phyloP scores from a whole-genome alignment of 2,113 vertebrate genomes.

The Murina feae region DNA sequence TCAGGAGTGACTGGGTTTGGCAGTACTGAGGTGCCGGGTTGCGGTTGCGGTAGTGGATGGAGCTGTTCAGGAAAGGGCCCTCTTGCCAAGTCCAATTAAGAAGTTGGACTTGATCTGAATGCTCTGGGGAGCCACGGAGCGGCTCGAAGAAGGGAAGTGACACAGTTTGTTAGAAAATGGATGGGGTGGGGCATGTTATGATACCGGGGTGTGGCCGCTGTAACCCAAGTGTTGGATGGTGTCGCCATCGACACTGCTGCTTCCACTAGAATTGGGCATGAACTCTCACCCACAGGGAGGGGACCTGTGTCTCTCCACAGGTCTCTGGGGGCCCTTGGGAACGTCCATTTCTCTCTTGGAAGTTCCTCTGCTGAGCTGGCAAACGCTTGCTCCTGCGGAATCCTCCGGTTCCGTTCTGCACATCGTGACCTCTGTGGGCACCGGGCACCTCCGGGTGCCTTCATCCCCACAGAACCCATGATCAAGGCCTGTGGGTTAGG shows the following conservation, averaged over 20 bases:
- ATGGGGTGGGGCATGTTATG: neutral
- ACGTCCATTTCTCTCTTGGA: neutral
- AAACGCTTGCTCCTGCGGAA: neutral
- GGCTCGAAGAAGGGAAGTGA: neutral
- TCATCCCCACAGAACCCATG: neutral
- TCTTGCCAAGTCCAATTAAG: neutral
- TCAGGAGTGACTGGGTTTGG: neutral
- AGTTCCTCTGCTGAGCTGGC: neutral
- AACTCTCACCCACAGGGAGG: neutral
- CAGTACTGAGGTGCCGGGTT: neutral
- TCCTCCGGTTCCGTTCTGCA: neutral
- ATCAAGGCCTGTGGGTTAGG: neutral
- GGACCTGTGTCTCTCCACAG: neutral
- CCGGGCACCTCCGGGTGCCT: neutral
- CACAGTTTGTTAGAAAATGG: neutral
- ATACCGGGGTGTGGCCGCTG: neutral
- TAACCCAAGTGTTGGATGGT: neutral
- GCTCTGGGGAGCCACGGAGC: neutral
- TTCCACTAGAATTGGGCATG: neutral
- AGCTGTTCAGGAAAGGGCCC: neutral
- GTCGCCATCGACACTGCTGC: neutral
- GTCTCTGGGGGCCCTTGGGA: neutral
- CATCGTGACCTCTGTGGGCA: neutral
- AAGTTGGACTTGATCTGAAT: neutral
- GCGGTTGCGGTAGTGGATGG: neutral